These are phyloP conservation scores for Tolypeutes matacus DNA, from an alignment of 2,797 vertebrate species.

Conservation along the genomic window DNA sequence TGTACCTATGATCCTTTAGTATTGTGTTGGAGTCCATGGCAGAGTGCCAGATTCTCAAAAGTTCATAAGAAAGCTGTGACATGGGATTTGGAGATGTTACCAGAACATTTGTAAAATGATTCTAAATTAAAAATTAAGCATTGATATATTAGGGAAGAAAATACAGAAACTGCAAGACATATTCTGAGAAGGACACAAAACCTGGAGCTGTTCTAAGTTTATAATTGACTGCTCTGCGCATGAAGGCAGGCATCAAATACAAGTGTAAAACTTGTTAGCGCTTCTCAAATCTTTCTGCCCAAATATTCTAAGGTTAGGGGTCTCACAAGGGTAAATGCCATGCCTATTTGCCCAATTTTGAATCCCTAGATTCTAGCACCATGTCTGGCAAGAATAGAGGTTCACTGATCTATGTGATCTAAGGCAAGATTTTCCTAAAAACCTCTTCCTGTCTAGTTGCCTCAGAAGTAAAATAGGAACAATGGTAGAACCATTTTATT, in stretches of 20 bases:
- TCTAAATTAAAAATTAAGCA: background rate
- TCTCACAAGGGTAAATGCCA: background rate
- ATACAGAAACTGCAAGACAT: background rate
- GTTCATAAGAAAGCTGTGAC: background rate
- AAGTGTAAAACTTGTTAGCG: background rate
- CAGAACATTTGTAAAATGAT: background rate
- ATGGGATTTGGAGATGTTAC: background rate
- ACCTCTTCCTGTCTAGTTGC: background rate
- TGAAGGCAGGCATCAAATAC: background rate
- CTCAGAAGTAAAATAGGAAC: background rate
- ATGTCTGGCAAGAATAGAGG: background rate
- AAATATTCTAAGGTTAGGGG: background rate
- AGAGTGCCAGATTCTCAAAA: background rate
- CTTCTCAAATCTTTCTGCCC: background rate
- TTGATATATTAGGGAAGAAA: background rate
- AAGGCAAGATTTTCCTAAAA: background rate
- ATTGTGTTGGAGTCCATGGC: background rate
- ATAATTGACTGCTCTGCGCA: background rate
- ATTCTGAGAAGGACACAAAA: background rate
- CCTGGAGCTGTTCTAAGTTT: background rate
- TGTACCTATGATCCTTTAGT: fast-evolving
- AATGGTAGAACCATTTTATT: background rate
- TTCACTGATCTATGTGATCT: background rate
- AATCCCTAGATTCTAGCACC: background rate
- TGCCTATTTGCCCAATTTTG: background rate